A percentile compares a stretch with the other conserved stretches of the same genome.
Conservation (phyloP, 2,797 vertebrate genomes). For the Esox lucius region DNA sequence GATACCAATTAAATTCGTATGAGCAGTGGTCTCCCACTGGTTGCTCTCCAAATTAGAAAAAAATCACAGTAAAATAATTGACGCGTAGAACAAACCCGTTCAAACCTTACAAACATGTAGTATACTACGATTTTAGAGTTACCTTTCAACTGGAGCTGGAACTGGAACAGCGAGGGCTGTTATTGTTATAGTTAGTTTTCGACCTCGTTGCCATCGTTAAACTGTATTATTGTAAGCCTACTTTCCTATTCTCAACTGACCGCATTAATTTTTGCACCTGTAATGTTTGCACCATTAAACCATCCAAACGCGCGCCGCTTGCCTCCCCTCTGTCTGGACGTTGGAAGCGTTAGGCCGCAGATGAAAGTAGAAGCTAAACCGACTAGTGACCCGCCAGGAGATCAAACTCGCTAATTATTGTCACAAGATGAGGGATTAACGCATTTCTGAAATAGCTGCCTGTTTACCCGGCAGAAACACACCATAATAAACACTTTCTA, state of each 20-base stretch:
- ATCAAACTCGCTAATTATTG: slow-evolving; percentile 91
- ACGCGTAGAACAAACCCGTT: background rate
- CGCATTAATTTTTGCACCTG: slow-evolving; percentile 22
- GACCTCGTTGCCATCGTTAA: background rate
- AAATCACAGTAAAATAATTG: slow-evolving; percentile 24
- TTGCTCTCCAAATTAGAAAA: slow-evolving; percentile 21
- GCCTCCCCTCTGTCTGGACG: slow-evolving; percentile 55
- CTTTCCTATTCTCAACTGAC: background rate
- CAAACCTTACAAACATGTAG: background rate
- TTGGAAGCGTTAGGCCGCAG: slow-evolving; percentile 64
- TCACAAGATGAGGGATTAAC: slow-evolving; percentile 99
- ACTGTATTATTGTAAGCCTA: background rate
- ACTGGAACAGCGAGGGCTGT: background rate
- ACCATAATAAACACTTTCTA: slow-evolving; percentile 96
- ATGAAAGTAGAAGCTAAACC: slow-evolving; percentile 81
- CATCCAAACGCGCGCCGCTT: slow-evolving; percentile 11
- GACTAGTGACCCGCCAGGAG: slow-evolving; percentile 79
- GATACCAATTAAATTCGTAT: slow-evolving; percentile 40
- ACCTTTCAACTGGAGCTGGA: background rate
- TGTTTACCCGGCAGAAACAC: slow-evolving; percentile 89
- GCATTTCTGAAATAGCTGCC: slow-evolving; percentile 99
- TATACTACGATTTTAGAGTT: background rate
- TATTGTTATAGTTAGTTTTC: background rate
- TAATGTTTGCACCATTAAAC: slow-evolving; percentile 29
- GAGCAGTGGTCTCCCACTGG: slow-evolving; percentile 17